Base-by-base conservation (phyloP, 2,888 invertebrate species). In the Patella ulyssiponensis region DNA sequence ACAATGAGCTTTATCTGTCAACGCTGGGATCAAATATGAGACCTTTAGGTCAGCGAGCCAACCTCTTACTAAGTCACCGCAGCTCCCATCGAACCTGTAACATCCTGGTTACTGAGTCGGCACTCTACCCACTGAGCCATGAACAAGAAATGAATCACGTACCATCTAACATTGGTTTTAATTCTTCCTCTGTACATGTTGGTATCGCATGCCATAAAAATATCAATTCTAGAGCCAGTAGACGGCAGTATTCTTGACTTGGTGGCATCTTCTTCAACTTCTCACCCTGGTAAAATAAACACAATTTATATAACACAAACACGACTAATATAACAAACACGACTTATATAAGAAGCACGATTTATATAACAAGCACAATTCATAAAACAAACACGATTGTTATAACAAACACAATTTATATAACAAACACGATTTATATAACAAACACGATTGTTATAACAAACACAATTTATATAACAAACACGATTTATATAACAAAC, bases 191-290 rank as follows among this genome's bases (percentile, higher is more conserved):
- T 3, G 86, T 86, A 77, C 89, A 88, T 0, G 86, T 87, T 5
- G 94, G 93, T 83, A 95, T 89, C 15, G 94, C 93, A 86, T 94
- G 94, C 95, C 95, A 95, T 72, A 95, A 90, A 86, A 94, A 95
- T 56, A 95, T 92, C 88, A 95, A 92, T 90, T 95, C 95, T 85
- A 94, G 94, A 27, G 94, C 93, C 73, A 94, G 92, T 77, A 95
- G 89, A 81, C 93, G 93, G 91, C 94, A 94, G 87, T 93, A 87
- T 75, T 91, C 88, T 80, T 87, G 86, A 5, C 87, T 87, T 11
- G 89, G 87, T 11, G 85, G 80, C n/a, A 85, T 79, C 82, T 92
- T 92, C 82, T 88, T 87, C 75, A 91, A 86, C 77, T 86, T 88
- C 77, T 90, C 87, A 1, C 88, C 82, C 87, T 86, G 71, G 58